phyloP scores from a whole-genome alignment of 2,797 vertebrate genomes.

The Euthynnus affinis region DNA sequence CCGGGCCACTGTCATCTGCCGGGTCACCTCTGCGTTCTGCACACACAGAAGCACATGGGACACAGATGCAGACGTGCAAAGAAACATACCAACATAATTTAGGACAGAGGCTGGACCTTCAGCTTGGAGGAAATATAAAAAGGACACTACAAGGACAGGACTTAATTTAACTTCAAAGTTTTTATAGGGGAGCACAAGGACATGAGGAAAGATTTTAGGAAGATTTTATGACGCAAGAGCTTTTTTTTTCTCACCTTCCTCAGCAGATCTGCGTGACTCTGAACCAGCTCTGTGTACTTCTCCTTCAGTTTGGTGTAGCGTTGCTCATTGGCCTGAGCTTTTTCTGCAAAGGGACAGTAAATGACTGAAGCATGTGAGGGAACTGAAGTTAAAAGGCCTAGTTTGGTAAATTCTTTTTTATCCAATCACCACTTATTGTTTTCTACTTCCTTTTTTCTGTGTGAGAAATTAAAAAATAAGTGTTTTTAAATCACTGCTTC shows the following conservation, averaged over 20 bases:
- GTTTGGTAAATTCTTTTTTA: not conserved
- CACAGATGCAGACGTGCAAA: slow-evolving; percentile 23
- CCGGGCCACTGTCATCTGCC: slow-evolving; percentile 92
- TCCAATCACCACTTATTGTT: not conserved
- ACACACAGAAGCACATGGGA: slow-evolving; percentile 25
- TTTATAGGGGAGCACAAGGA: not conserved
- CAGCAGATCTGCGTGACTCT: slow-evolving; percentile 95
- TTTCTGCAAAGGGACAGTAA: slow-evolving; percentile 80
- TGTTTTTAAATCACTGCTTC: not conserved
- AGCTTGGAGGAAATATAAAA: slow-evolving; percentile 1
- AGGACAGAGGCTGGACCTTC: not conserved
- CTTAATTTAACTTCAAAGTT: slow-evolving; percentile 1
- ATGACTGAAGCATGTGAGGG: not conserved
- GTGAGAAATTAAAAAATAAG: not conserved
- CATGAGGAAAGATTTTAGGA: not conserved
- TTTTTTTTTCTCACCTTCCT: slow-evolving; percentile 89
- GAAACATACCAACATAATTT: slow-evolving; percentile 25
- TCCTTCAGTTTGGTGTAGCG: slow-evolving; percentile 98
- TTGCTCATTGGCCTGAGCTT: slow-evolving; percentile 96
- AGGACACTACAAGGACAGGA: not conserved
- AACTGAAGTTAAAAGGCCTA: not conserved
- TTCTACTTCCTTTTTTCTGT: not conserved
- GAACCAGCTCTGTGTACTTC: slow-evolving; percentile 97
- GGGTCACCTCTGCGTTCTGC: slow-evolving; percentile 97
- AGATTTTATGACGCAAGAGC: not conserved